Percentiles rank a stretch among this genome's conserved stretches.
phyloP scores from a whole-genome alignment of 2,113 vertebrate species.

The Pelvicachromis taeniatus region DNA sequence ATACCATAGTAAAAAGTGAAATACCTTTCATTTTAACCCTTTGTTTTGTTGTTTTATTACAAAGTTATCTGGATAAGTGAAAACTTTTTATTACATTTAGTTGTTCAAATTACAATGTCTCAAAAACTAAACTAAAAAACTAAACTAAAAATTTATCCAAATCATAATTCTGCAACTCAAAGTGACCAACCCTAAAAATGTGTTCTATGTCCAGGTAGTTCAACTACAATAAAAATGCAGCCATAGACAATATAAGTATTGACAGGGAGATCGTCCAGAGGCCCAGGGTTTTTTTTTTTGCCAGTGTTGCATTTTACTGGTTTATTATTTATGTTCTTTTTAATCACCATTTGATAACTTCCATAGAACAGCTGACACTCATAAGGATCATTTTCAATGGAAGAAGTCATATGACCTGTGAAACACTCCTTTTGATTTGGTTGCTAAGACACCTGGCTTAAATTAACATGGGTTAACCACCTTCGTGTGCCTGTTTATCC shows the following conservation, averaged over 20 bases:
- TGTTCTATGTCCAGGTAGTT: neutral
- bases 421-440: neutral
- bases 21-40: neutral
- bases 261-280: neutral
- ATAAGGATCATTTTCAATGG: neutral
- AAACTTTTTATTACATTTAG: neutral
- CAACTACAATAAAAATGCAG: neutral
- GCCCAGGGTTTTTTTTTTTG: neutral
- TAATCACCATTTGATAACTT: neutral
- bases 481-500: neutral
- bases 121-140: neutral
- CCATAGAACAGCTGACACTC: neutral
- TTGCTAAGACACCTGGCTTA: neutral
- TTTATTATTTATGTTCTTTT: neutral
- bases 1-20: neutral
- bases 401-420: neutral
- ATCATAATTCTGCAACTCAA: neutral
- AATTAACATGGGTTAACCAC: neutral
- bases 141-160: too few species aligned
- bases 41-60: neutral
- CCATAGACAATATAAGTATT: neutral
- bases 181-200: neutral
- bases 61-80: neutral
- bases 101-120: neutral
- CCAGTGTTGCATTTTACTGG: neutral